Evolutionary conservation across 92 coral and sea anemone genomes (phyloP).

Genomic region (Anthopleura xanthogrammica): DNA sequence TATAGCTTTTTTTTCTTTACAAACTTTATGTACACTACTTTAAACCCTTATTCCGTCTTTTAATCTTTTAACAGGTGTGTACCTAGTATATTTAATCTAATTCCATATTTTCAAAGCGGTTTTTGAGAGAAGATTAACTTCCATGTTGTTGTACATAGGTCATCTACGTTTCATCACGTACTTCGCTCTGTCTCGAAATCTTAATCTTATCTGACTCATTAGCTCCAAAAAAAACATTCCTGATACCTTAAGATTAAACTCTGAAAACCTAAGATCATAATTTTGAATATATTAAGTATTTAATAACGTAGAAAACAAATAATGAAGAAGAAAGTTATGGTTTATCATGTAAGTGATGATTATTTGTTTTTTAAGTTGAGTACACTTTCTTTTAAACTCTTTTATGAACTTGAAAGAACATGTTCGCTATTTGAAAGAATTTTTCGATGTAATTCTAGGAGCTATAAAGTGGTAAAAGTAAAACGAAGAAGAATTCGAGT

Average conservation of each 20-base stretch:
- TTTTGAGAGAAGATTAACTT: background rate
- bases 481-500: background rate
- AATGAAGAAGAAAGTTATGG: background rate
- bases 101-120: background rate
- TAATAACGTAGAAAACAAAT: background rate
- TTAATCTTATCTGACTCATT: background rate
- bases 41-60: background rate
- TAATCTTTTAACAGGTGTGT: background rate
- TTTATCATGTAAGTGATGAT: background rate
- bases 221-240: background rate
- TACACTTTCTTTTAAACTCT: background rate
- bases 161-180: background rate
- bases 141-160: background rate
- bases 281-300: too few relatives aligned
- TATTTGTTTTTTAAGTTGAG: background rate
- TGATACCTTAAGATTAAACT: background rate
- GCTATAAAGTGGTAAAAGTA: background rate
- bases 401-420: background rate
- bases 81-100: background rate
- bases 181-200: background rate
- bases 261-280: background rate
- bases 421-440: background rate
- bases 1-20: background rate
- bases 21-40: background rate
- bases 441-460: background rate